Conservation (phyloP, 2,113 vertebrate genomes). For the Galbula dea region DNA sequence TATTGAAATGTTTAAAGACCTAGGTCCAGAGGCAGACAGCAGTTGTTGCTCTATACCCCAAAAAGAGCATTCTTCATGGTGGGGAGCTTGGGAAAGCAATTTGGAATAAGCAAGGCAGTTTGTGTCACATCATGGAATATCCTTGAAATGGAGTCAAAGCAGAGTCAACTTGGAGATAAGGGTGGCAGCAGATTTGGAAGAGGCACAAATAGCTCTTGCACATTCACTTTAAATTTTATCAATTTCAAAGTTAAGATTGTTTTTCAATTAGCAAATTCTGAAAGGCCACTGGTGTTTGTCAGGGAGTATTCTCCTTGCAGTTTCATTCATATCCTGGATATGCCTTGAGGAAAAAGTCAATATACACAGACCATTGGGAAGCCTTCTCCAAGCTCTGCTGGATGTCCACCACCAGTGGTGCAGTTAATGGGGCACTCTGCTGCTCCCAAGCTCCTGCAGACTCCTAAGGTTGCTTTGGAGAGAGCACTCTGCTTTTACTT, state of each 20-base stretch:
- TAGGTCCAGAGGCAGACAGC: neutral
- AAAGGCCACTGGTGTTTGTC: neutral
- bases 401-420: neutral
- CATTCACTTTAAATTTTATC: neutral
- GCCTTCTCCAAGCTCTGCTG: neutral
- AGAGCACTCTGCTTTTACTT: neutral
- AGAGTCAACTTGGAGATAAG: neutral
- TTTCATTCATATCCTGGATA: neutral
- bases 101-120: neutral
- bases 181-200: neutral
- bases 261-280: neutral
- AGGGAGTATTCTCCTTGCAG: neutral
- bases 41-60: neutral
- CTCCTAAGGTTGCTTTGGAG: accelerated
- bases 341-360: neutral
- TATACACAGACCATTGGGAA: neutral
- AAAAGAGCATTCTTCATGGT: neutral
- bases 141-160: neutral
- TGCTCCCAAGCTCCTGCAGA: neutral
- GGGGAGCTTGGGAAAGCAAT: neutral
- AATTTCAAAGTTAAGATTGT: neutral
- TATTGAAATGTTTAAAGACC: neutral
- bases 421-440: neutral
- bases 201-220: neutral
- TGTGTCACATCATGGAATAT: neutral